phyloP scores from a whole-genome alignment of 2,888 invertebrate genomes.

The Coenonympha glycerion region DNA sequence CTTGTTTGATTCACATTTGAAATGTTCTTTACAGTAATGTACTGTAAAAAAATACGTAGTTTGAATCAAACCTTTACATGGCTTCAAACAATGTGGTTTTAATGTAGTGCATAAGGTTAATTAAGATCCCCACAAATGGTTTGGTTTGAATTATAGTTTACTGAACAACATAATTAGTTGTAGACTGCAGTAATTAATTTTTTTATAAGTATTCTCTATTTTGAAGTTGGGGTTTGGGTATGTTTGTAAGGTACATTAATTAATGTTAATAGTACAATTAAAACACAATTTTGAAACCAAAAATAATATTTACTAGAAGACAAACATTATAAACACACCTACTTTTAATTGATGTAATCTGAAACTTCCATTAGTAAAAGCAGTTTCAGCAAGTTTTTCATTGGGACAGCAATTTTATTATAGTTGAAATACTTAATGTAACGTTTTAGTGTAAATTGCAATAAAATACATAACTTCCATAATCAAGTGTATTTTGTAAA shows the following conservation, averaged over 20 bases:
- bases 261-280: constrained; percentile 33
- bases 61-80: no score
- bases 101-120: no score
- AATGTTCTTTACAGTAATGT: no score
- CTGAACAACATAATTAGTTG: not conserved
- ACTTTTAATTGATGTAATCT: constrained; percentile 46
- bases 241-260: not conserved
- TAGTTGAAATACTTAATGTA: not conserved
- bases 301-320: constrained; percentile 74
- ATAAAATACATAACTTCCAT: constrained; percentile 11
- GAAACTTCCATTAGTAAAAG: not conserved
- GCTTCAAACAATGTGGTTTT: no score
- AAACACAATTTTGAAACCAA: constrained; percentile 55
- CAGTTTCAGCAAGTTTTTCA: constrained; percentile 17
- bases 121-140: no score
- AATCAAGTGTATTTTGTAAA: constrained; percentile 28
- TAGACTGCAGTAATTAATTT: not conserved
- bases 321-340: constrained; percentile 59
- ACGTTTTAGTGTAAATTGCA: constrained; percentile 1
- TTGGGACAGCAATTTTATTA: constrained; percentile 18
- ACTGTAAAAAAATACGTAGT: no score
- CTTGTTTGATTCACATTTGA: no score
- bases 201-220: not conserved
- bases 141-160: no score
- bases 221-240: not conserved